Evolutionary conservation across 2,113 vertebrate species (phyloP), one percentile per base, ranked within the genome.

Genomic region (Phrynosoma blainvillii): DNA sequence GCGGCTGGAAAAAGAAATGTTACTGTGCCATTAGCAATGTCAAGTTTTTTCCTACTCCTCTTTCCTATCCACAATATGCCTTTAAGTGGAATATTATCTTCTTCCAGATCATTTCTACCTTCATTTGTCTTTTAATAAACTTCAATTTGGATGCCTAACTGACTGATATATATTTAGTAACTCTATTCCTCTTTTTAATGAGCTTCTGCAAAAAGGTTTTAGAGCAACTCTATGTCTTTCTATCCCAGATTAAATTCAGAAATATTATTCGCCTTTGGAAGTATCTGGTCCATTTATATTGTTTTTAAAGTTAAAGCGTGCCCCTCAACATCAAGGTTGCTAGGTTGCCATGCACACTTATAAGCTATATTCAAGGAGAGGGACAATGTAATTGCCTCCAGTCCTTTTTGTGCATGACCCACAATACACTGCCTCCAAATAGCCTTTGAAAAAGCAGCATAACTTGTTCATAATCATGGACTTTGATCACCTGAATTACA

Each of bases 391-490:
- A 12, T 30, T 78, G 40, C 5, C 32, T 66, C 20, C 20, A 20
- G 3, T 42, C 18, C 6, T 78, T 66, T 78, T 85, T 65, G 73
- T 76, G 36, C 11, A 84, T 59, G 52, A 16, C 21, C n/a, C 70
- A 75, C 52, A 62, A 84, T 4, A n/a, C 36, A 65, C 6, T 13
- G 18, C 18, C 40, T 47, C 25, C 40, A 68, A 85, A 27, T 14
- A 16, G 30, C 40, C 56, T 85, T 77, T 78, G 25, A 66, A 78
- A 85, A 85, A 85, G 75, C 56, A 85, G 59, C 6, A 23, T 47
- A 14, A 65, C 59, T 30, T 78, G 74, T 78, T 78, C 74, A 66
- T 47, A 78, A n/a, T 10, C 11, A 78, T 66, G 74, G 65, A 78
- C 83, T 73, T 65, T 75, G 83, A 76, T 65, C 84, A 76, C 25